Evolutionary conservation across 1,140 invertebrate genomes (phyloP).

Genomic region (Cydia strobilella): DNA sequence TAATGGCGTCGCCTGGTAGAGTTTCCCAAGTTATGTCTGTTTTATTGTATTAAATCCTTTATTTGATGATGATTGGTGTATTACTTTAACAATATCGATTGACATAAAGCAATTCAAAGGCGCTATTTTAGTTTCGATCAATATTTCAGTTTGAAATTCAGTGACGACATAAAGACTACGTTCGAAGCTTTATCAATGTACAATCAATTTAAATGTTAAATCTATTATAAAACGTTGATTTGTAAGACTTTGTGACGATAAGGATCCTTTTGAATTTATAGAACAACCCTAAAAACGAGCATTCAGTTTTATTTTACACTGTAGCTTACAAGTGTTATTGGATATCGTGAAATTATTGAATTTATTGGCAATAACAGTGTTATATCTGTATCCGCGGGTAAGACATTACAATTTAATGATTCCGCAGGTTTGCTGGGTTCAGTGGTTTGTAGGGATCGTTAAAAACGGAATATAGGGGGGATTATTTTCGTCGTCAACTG

Average conservation of each 20-base stretch:
- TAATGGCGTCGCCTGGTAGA: too few species aligned
- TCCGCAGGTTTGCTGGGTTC: constrained; percentile 22
- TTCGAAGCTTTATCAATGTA: background rate
- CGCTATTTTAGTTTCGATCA: constrained; percentile 1
- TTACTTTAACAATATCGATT: too few species aligned
- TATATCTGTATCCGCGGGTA: constrained; percentile 24
- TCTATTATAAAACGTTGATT: background rate
- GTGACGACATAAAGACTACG: background rate
- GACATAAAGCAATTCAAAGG: constrained; percentile 16
- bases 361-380: constrained; percentile 27
- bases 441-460: constrained; percentile 23
- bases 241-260: background rate
- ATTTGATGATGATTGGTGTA: too few species aligned
- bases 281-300: background rate
- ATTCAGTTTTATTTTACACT: constrained; percentile 22
- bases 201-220: background rate
- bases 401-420: constrained; percentile 29
- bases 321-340: constrained; percentile 11
- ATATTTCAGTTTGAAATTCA: constrained; percentile 20
- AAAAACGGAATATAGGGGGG: background rate
- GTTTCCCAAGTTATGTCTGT: too few species aligned
- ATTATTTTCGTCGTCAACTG: constrained; percentile 23
- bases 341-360: constrained; percentile 26
- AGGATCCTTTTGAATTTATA: background rate
- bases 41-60: too few species aligned